Evolutionary conservation across 2,888 invertebrate species (phyloP).

Genomic region (Zygaena filipendulae): DNA sequence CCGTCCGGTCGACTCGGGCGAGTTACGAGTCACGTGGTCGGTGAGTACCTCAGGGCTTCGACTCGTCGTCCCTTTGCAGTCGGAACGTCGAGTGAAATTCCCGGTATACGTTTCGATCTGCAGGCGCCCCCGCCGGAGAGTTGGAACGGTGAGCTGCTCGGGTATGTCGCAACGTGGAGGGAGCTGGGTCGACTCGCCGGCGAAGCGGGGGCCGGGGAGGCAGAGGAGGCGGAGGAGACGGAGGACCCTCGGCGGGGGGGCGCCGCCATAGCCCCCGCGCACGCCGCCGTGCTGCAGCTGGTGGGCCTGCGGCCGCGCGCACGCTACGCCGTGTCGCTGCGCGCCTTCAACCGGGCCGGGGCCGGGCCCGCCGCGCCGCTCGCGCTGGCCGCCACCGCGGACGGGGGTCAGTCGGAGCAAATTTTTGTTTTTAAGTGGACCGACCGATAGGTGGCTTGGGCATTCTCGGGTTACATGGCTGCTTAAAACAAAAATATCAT

Average conservation of each 20-base stretch:
- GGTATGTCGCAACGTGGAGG: constrained; percentile 75
- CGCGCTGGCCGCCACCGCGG: constrained; percentile 78
- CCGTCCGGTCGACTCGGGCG: constrained; percentile 72
- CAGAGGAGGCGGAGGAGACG: constrained; percentile 53
- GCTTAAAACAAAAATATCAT: no score
- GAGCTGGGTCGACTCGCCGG: constrained; percentile 23
- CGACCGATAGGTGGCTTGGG: no score
- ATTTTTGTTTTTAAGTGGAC: neutral
- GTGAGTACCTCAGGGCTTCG: no score
- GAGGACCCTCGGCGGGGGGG: constrained; percentile 34
- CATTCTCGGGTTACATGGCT: no score
- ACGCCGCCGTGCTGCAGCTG: constrained; percentile 71
- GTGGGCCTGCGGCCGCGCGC: constrained; percentile 77
- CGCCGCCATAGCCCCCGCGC: constrained; percentile 71
- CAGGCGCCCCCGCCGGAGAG: constrained; percentile 73
- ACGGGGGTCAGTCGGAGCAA: constrained; percentile 78
- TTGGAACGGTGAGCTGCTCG: constrained; percentile 79
- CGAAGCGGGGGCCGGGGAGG: constrained; percentile 10
- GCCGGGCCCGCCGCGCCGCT: constrained; percentile 80
- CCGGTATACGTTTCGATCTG: no score
- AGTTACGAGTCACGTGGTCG: constrained; percentile 78
- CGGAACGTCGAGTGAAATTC: no score
- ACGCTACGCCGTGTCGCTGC: constrained; percentile 80
- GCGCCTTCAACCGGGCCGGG: constrained; percentile 85
- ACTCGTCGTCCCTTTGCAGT: neutral